Percentiles rank a stretch among this genome's conserved stretches.
Conservation (phyloP, 2,797 vertebrate genomes). For the Mormyrops attenuatus region DNA sequence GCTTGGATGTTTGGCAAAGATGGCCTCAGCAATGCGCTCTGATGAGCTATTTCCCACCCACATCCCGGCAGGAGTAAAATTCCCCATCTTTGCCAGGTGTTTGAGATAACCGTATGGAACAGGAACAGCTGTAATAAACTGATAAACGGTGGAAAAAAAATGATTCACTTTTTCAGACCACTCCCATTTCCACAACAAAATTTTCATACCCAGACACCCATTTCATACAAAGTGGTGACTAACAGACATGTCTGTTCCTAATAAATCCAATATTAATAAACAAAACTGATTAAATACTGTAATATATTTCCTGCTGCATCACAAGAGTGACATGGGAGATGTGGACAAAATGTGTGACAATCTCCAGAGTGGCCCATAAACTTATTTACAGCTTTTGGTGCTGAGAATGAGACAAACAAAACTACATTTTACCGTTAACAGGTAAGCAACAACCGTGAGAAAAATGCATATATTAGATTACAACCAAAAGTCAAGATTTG, state of each 20-base stretch:
- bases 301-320: conserved; percentile 33
- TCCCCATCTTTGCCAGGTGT: not conserved
- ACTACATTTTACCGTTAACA: conserved; percentile 20
- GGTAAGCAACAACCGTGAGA: conserved; percentile 20
- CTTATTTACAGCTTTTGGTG: not conserved
- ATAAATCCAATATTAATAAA: conserved; percentile 24
- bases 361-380: conserved; percentile 21
- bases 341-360: conserved; percentile 25
- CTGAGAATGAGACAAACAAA: conserved; percentile 17
- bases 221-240: not conserved
- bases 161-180: not conserved
- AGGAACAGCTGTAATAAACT: not conserved
- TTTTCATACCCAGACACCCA: not conserved
- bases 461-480: conserved; percentile 31
- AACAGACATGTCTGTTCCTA: not conserved
- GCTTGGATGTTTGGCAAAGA: not conserved
- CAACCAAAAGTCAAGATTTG: conserved; percentile 23
- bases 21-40: not conserved
- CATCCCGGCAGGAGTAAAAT: not conserved
- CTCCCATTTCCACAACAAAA: not conserved
- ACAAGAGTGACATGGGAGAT: conserved; percentile 12
- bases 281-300: conserved; percentile 35
- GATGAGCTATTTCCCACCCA: not conserved
- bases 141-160: not conserved
- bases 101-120: not conserved